Percentiles rank a stretch among this genome's conserved stretches.
Conservation (phyloP, 53 echinoderm and acorn worm genomes). For the Henricia sp. region DNA sequence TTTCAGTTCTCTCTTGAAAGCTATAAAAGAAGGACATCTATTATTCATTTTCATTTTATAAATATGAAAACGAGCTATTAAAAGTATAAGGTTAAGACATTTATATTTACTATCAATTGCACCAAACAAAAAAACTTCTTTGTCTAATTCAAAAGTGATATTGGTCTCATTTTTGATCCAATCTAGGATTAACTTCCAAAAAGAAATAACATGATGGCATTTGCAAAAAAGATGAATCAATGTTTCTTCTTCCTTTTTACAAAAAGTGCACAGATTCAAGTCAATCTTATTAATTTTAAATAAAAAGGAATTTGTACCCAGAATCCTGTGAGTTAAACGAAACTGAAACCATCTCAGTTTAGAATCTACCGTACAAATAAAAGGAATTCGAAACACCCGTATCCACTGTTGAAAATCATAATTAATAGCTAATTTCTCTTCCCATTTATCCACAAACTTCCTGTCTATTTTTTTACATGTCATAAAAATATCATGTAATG, state of each 20-base stretch:
- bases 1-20: too few relatives aligned
- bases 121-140: too few relatives aligned
- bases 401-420: not conserved
- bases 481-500: not conserved
- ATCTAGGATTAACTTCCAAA: too few relatives aligned
- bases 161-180: too few relatives aligned
- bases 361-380: not conserved
- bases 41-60: too few relatives aligned
- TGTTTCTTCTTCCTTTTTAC: not conserved
- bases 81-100: too few relatives aligned
- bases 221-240: not conserved
- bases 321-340: slow-evolving; percentile 4
- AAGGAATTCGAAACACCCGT: not conserved
- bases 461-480: not conserved
- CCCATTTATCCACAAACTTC: slow-evolving; percentile 1
- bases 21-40: too few relatives aligned
- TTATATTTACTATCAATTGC: too few relatives aligned
- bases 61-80: too few relatives aligned
- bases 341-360: slow-evolving; percentile 8
- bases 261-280: not conserved
- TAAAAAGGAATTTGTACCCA: slow-evolving; percentile 2
- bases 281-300: slow-evolving; percentile 1
- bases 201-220: not conserved
- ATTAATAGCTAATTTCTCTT: not conserved
- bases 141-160: too few relatives aligned